Base-by-base conservation (phyloP, 2,797 vertebrate species). In the Esox lucius region DNA sequence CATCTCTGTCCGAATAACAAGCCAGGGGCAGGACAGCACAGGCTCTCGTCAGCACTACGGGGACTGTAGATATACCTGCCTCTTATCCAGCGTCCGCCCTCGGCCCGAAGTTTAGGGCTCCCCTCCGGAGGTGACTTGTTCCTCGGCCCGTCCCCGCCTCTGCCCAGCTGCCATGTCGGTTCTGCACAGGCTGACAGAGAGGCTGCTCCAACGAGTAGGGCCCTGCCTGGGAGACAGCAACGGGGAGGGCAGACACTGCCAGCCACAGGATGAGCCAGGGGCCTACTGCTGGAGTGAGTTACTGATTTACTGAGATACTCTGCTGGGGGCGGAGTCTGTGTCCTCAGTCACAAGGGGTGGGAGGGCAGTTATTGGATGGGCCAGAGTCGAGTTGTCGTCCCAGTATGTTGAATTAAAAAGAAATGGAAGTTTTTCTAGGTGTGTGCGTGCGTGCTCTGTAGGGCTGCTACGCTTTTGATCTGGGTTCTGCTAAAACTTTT, bases 111-210 rank as follows among this genome's bases (percentile, higher is more conserved):
- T 64, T 2, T 15, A 15, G 72, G 80, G 77, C 24, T 24, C 66
- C 26, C 48, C 7, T 28, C 42, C 19, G 46, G 24, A 28, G 48
- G 68, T 19, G 15, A 56, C 73, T 39, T 28, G 67, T 56, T 74
- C 68, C 74, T 84, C 73, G 48, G 78, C 13, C 74, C 84, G 71
- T 72, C 81, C 49, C 76, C 75, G 76, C 75, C 75, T 72, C 68
- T 77, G 68, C 78, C 79, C 78, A 80, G 74, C 79, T 81, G 80
- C 24, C 68, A 94, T 94, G 93, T 91, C 91, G 70, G 87, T 89
- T 79, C 89, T 94, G 86, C 91, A 93, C 78, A 91, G 87, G 81
- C 88, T 94, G 83, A 90, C 92, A 78, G 93, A 83, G 83, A 91
- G 89, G 84, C 89, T 94, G 73, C 90, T 94, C 80, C 91, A 91